Base-by-base conservation (phyloP, 37 sponge, comb jelly and placozoan species). In the Eunapius fragilis region DNA sequence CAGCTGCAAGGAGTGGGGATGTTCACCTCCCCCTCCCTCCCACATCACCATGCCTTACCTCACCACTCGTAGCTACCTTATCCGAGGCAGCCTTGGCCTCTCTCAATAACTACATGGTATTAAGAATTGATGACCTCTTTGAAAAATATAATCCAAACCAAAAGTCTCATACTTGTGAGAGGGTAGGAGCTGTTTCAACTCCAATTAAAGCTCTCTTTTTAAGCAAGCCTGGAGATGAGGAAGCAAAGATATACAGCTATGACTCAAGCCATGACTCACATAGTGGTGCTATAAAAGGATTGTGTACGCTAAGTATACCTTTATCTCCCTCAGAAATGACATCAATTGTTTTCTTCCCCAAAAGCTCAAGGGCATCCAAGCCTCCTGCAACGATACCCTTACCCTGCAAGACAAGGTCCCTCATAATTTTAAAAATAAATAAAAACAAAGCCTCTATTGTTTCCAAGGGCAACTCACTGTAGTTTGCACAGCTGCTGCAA, bases 291-390 rank as follows among this genome's bases (percentile, higher is more conserved):
- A 68, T 48, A 6, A 10, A 48, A 69, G 3, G 32, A 9, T 80
- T 6, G 5, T 7, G 5, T 11, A 36, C 72, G 4, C 73, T 50
- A 67, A 27, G 27, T 6, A 48, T 25, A 93, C 96, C 96, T 72
- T 96, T 93, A 71, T 97, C 98, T 74, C 94, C 94, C 68, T 97
- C 98, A 17, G 98, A 86, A 2, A 97, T 34, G 0, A 97, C 80
- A 24, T 91, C 90, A 87, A 95, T 93, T 19, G 98, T 97, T 84
- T 97, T 97, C 86, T 90, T 93, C 19, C 98, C 98, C 67, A 97
- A 25, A 7, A 36, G 87, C 80, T 97, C 98, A 32, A 97, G 86
- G 0, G 98, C 94, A 84, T 90, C 98, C 78, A 97, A 67, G 25
- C 98, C 94, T 22, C 91, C 89, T 70, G 69, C 74, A 84, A 97